A percentile compares a stretch with the other conserved stretches of the same genome.
Conservation (phyloP, 2,888 invertebrate genomes). For the Coelopa pilipes region DNA sequence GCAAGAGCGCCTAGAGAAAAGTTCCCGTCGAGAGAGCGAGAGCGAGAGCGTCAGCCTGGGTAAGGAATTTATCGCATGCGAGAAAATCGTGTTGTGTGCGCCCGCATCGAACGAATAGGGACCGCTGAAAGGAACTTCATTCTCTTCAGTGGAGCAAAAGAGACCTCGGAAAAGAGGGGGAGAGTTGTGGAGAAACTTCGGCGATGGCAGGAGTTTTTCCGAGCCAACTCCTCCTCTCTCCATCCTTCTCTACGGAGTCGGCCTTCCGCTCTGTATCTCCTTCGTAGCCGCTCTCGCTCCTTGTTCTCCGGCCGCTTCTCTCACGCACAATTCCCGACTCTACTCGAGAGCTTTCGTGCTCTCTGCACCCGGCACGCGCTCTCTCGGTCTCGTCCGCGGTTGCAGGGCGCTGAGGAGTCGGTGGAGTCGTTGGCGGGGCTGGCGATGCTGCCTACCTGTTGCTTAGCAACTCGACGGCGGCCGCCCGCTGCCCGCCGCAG, state of each 20-base stretch:
- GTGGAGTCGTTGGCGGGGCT: background rate
- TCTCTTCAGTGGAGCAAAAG: too few relatives aligned
- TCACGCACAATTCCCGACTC: slow-evolving; percentile 6
- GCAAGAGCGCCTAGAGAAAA: background rate
- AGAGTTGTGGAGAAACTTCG: too few relatives aligned
- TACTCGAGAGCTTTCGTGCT: slow-evolving; percentile 1
- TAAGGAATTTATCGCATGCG: slow-evolving; percentile 22
- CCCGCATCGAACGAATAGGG: too few relatives aligned
- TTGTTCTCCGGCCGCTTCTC: background rate
- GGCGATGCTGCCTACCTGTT: slow-evolving; percentile 58
- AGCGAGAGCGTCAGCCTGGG: background rate
- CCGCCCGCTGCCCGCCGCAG: slow-evolving; percentile 15
- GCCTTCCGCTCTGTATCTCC: too few relatives aligned
- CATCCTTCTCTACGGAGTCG: too few relatives aligned
- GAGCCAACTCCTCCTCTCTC: too few relatives aligned
- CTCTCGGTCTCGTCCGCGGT: background rate
- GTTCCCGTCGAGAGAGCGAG: background rate
- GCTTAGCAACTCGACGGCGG: slow-evolving; percentile 53
- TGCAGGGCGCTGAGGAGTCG: background rate
- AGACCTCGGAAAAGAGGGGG: too few relatives aligned
- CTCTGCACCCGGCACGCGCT: background rate
- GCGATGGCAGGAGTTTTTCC: background rate
- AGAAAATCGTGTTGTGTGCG: background rate
- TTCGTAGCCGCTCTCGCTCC: too few relatives aligned
- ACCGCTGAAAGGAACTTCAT: too few relatives aligned